Evolutionary conservation across 2,797 vertebrate genomes (phyloP).

Genomic region (Arnoldichthys spilopterus): DNA sequence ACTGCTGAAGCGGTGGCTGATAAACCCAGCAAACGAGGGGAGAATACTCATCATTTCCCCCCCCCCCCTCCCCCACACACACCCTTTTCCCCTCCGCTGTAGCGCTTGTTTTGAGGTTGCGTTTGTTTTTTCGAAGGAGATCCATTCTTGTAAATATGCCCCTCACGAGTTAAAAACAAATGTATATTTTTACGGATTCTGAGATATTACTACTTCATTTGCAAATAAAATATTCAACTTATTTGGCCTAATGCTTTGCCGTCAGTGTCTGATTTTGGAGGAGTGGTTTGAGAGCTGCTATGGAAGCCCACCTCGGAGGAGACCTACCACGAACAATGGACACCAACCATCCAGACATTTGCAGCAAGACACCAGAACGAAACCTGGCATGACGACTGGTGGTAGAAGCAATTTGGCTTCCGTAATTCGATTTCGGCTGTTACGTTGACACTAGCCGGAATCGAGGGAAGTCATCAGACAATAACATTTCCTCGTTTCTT

Average conservation of each 20-base stretch:
- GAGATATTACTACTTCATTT: conserved; percentile 87
- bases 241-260: conserved; percentile 21
- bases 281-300: neutral
- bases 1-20: conserved; percentile 54
- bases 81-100: conserved; percentile 67
- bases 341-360: neutral
- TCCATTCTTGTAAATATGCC: conserved; percentile 82
- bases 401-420: neutral
- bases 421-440: conserved; percentile 44
- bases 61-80: too few relatives aligned
- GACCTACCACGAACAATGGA: neutral
- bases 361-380: neutral
- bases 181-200: conserved; percentile 89
- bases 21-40: conserved; percentile 62
- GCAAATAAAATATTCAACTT: conserved; percentile 85
- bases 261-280: neutral
- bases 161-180: conserved; percentile 79
- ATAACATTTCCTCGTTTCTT: conserved; percentile 37
- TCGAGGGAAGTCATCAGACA: conserved; percentile 45
- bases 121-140: conserved; percentile 71
- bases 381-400: neutral
- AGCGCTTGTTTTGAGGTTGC: conserved; percentile 68
- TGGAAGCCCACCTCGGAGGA: neutral
- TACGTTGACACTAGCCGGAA: conserved; percentile 38
- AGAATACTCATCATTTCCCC: conserved; percentile 68